Conservation (phyloP, 1,140 invertebrate species). For the Drosophila fuyamai region DNA sequence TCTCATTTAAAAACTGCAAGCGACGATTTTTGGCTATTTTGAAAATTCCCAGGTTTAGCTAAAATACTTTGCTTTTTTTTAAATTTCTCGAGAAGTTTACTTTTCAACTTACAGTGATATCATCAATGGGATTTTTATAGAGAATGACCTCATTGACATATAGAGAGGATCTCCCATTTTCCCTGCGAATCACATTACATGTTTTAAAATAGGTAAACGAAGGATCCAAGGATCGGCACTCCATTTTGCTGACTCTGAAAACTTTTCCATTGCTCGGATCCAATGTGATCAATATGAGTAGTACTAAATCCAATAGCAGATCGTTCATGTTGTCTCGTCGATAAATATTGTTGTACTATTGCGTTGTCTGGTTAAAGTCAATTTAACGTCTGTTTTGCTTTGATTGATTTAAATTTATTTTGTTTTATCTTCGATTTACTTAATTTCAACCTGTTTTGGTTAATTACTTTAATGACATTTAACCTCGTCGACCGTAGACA, state of each 20-base stretch:
- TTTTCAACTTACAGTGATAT: conserved; percentile 42
- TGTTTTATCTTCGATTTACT: background rate
- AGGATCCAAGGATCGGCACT: conserved; percentile 36
- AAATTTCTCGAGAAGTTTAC: no score
- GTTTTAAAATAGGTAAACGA: conserved; percentile 24
- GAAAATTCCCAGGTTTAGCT: conserved; percentile 19
- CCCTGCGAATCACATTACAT: conserved; percentile 28
- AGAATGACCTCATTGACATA: conserved; percentile 29
- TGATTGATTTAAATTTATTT: conserved; percentile 1
- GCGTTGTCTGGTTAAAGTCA: background rate
- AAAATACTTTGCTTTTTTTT: background rate
- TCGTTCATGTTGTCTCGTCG: conserved; percentile 30
- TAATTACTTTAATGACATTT: conserved; percentile 15
- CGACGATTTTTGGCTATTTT: conserved; percentile 22
- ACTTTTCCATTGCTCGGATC: conserved; percentile 1
- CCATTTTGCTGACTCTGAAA: conserved; percentile 36
- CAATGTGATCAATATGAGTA: background rate
- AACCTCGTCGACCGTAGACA: conserved; percentile 25
- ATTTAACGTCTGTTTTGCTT: conserved; percentile 13
- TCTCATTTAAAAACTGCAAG: conserved; percentile 52
- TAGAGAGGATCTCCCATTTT: conserved; percentile 21
- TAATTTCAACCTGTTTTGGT: background rate
- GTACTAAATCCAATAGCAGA: background rate
- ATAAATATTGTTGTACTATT: conserved; percentile 4
- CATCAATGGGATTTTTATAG: conserved; percentile 40